Base-by-base conservation (phyloP, 2,113 vertebrate genomes). In the Hassar affinis region DNA sequence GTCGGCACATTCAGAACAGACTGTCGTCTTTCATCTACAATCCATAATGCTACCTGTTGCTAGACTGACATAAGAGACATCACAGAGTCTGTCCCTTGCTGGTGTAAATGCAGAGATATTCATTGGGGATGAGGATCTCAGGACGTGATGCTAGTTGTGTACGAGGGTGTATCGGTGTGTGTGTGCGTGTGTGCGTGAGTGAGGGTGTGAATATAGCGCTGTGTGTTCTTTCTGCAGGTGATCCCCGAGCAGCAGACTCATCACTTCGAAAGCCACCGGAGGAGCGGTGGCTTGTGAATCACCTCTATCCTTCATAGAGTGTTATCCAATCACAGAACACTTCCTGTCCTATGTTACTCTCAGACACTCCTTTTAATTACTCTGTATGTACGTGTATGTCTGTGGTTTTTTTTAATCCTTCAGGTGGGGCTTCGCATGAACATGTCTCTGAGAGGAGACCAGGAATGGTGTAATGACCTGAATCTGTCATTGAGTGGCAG, bases 261-360 rank as follows among this genome's bases (percentile, higher is more conserved):
- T 94, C 96, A 97, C 83, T 93, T 95, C 88, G 96, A 98, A 93
- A 95, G 95, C 93, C 96, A 91, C 96, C 92, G 96, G 92, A 95
- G 96, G 94, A 97, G 96, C 79, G 97, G 96, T 90, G 95, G 96
- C 94, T 92, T 96, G 89, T 98, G 96, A 97, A 89, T 84, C 62
- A 33, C 61, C 76, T 86, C 64, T 82, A 56, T 74, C 68, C 30
- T 83, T 81, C 45, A 35, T 45, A 38, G 68, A 25, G 51, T 35
- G 27, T 64, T 64, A 47, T 74, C 82, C 54, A 27, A 68, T 77
- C 49, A 15, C 47, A 35, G 1, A 82, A 64, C 25, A 51, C 27
- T 56, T 76, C 54, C 51, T 59, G 51, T 57, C 14, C 27, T 69
- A 7, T 78, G 3, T 45, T 69, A 78, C 51, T 10, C 7, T 47